Evolutionary conservation across 2,113 vertebrate species (phyloP), one percentile per base, ranked within the genome.

Genomic region (Microtus montanus): DNA sequence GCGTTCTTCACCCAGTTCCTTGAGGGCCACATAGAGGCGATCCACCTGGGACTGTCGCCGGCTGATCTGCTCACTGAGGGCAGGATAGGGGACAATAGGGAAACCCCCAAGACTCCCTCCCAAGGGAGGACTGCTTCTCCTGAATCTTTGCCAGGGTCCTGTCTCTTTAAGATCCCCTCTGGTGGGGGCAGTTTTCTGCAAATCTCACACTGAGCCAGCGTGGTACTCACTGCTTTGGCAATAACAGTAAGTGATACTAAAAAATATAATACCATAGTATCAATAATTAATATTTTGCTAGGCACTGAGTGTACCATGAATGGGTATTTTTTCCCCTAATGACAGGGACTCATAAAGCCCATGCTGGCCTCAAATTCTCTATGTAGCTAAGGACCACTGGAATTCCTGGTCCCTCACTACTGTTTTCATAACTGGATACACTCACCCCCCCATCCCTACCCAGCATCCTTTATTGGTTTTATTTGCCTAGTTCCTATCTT

Each of bases 11-110:
- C 99, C 99, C 98, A 99, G 98, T 94, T 99, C 99, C 98, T 99
- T 99, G 98, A 99, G 99, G 0, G 99, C 99, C 98, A 99, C 99
- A 70, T 99, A 99, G 54, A 99, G 98, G 24, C 99, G 99, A 98
- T 99, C 99, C 93, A 99, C 99, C 98, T 99, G 99, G 3, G 99
- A 99, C 98, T 99, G 99, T 6, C 99, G 98, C 96, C 99, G 99
- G 98, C 99, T 99, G 98, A 99, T 99, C 98, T 99, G 99, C 90
- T 99, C 99, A 7, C 99, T 99, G 98, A 4, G 0, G 20, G 80
- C 78, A 91, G 13, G 13, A 5, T 19, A 12, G 86, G 20, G 75
- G 78, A 78, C 83, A 58, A 58, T n/a, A n/a, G 1, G 87, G 86
- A 78, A 17, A 11, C 89, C 41, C 49, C 22, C 38, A 63, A 88